phyloP scores from a whole-genome alignment of 2,888 invertebrate species.

The Plemyria rubiginata region DNA sequence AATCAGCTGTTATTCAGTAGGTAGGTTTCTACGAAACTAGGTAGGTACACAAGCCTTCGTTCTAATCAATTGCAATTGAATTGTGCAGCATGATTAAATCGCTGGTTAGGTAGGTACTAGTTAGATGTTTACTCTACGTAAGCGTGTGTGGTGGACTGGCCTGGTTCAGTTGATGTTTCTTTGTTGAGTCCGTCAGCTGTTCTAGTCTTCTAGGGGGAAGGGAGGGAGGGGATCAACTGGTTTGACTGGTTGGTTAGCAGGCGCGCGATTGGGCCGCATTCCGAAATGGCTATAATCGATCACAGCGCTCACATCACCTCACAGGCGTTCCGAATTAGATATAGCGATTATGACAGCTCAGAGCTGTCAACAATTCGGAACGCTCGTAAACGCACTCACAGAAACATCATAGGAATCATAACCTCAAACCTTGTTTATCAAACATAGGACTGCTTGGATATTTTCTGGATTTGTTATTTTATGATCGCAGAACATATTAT shows the following conservation, averaged over 20 bases:
- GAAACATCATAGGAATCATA: too few species aligned
- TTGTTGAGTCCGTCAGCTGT: constrained; percentile 81
- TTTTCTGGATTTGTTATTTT: too few species aligned
- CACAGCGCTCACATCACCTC: too few species aligned
- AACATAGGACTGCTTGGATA: too few species aligned
- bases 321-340: too few species aligned
- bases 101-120: background rate
- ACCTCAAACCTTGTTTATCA: too few species aligned
- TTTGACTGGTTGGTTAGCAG: constrained; percentile 48
- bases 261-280: constrained; percentile 52
- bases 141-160: constrained; percentile 44
- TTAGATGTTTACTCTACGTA: constrained; percentile 25
- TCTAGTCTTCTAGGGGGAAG: constrained; percentile 49
- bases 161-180: constrained; percentile 59
- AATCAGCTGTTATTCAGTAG: background rate
- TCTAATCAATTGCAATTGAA: background rate
- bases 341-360: too few species aligned
- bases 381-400: too few species aligned
- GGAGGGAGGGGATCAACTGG: constrained; percentile 59
- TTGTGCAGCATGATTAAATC: background rate
- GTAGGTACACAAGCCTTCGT: background rate
- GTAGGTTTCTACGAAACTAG: background rate
- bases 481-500: too few species aligned
- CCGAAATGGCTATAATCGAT: too few species aligned
- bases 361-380: too few species aligned